Evolutionary conservation across 2,797 vertebrate genomes (phyloP), one percentile per base, ranked within the genome.

Genomic region (Carapus acus): DNA sequence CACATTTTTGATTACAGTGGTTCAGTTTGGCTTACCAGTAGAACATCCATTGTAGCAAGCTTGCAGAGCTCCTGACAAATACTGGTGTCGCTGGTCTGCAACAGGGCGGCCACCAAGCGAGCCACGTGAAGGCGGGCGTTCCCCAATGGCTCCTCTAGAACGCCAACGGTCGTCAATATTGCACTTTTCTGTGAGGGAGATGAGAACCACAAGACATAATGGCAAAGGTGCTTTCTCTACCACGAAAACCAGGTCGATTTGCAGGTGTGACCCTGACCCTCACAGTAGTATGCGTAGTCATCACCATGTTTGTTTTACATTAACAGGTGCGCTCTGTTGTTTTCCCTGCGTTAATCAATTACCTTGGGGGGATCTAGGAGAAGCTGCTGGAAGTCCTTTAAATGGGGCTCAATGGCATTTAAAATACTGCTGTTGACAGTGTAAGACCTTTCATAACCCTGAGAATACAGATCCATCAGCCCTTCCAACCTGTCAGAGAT

Each of bases 371-470:
- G 96, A 56, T 85, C 85, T 80, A 95, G 90, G 72, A 98, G 91
- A 64, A 98, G 90, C 77, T 93, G 91, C 81, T 98, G 94, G 88
- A 98, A 97, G 84, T 98, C 92, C 82, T 93, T 94, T 79, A 98
- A 86, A 77, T 94, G 86, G 19, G 94, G 92, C 86, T 94, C 88
- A 62, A 98, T 94, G 72, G 91, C 93, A 9, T 86, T 87, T 62
- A 98, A 79, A 83, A 97, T 88, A 85, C 94, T 91, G 88, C 89
- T 89, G 81, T 76, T 96, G 88, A 95, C 91, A 84, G 91, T 84
- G 85, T 90, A 90, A 78, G 90, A 86, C 88, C 89, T 89, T 88
- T 96, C 94, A 73, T 88, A 91, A 91, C 93, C 94, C 92, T 96
- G 94, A 92, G 93, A 90, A 90, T 92, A 94, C 74, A 94, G 87